phyloP scores from a whole-genome alignment of 2,113 vertebrate species.

The Perognathus longimembris region DNA sequence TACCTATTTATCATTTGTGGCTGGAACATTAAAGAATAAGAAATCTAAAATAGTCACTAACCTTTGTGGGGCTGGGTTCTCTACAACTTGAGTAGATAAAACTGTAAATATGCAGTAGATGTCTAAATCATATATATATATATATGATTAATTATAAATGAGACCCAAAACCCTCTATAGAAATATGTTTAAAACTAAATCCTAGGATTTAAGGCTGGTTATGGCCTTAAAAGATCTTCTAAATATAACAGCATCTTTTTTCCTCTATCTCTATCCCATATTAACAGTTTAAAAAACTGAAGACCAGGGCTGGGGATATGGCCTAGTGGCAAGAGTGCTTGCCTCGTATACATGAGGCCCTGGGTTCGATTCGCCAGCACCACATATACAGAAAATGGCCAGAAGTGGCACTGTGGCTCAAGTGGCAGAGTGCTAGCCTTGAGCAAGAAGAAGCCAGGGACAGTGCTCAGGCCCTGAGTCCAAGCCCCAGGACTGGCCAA shows the following conservation, averaged over 20 bases:
- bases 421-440: too few relatives aligned
- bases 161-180: not conserved
- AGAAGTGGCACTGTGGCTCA: too few relatives aligned
- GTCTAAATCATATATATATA: not conserved
- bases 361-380: too few relatives aligned
- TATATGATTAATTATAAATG: not conserved
- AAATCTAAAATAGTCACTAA: not conserved
- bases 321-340: too few relatives aligned
- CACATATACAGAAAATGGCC: too few relatives aligned
- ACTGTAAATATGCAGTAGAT: not conserved
- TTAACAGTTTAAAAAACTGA: not conserved
- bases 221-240: not conserved
- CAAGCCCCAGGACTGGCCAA: too few relatives aligned
- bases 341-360: too few relatives aligned
- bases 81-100: not conserved
- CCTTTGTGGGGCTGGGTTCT: not conserved
- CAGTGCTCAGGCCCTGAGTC: too few relatives aligned
- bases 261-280: not conserved
- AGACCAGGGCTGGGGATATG: too few relatives aligned
- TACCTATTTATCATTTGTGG: not conserved
- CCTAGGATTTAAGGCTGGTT: not conserved
- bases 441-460: too few relatives aligned
- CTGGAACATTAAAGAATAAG: not conserved
- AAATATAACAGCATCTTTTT: not conserved
- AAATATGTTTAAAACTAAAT: conserved; percentile 36